A percentile compares a stretch with the other conserved stretches of the same genome.
These are phyloP conservation scores for Hucho hucho DNA, from an alignment of 2,113 vertebrate genomes.

Conservation along the genomic window DNA sequence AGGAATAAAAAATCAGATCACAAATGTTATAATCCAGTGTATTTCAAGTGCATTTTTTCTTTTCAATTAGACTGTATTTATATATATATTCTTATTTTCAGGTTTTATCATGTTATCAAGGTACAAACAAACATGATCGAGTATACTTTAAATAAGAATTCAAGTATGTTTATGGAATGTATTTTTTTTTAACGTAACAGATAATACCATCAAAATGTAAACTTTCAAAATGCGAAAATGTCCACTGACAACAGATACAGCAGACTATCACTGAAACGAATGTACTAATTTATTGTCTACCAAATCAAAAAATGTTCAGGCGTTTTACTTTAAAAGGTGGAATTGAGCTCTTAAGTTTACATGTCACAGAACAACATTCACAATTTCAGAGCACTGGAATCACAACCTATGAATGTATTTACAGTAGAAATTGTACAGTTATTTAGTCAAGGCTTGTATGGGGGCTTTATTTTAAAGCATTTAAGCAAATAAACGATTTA, in stretches of 20 bases:
- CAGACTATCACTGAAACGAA: constrained; percentile 80
- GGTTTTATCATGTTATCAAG: constrained; percentile 89
- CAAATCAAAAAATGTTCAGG: constrained; percentile 75
- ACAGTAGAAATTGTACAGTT: constrained; percentile 80
- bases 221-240: constrained; percentile 87
- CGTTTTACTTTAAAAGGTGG: constrained; percentile 77
- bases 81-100: constrained; percentile 82
- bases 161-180: constrained; percentile 99
- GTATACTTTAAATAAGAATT: constrained; percentile 99
- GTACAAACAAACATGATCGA: constrained; percentile 75
- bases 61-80: constrained; percentile 85
- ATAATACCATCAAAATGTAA: constrained; percentile 94
- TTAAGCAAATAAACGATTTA: constrained; percentile 46
- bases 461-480: constrained; percentile 68
- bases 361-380: constrained; percentile 97
- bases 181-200: constrained; percentile 81
- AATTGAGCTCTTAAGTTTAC: constrained; percentile 85
- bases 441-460: constrained; percentile 56
- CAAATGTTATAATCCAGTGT: constrained; percentile 98
- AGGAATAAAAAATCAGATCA: constrained; percentile 88
- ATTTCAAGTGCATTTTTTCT: constrained; percentile 96
- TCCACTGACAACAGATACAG: constrained; percentile 81
- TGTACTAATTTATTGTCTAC: constrained; percentile 77
- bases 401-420: constrained; percentile 91
- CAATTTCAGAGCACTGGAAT: constrained; percentile 93